Base-by-base conservation (phyloP, 2,113 vertebrate genomes). In the Halichoeres trimaculatus region DNA sequence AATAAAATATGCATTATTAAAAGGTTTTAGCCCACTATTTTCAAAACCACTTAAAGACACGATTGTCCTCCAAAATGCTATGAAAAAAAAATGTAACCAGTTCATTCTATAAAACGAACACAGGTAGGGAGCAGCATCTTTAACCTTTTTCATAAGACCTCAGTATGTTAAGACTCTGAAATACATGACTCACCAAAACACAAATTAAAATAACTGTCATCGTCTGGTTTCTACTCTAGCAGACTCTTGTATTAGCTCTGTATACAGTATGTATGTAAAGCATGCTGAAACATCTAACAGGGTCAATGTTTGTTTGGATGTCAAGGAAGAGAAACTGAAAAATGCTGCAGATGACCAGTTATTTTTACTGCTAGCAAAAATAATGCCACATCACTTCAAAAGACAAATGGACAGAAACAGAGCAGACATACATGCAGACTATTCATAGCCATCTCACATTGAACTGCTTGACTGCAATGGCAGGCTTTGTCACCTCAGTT, bases 381-480 rank as follows among this genome's bases (percentile, higher is more conserved):
- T 62, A 8, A 52, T 64, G 35, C 60, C 61, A 53, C 41, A 23
- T 56, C 30, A 48, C 45, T 70, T 50, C 56, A 34, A 74, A 51
- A 59, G 61, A 69, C 55, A 84, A 81, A 81, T 23, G 51, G 64
- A 73, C 60, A 74, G 70, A 69, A 63, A n/a, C 38, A 26, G n/a
- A 64, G 24, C 76, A 72, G 64, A 78, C 47, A 59, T 53, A 61
- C 73, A 68, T 68, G 57, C 53, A 60, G 34, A 79, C 80, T 75
- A 79, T 86, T 88, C 78, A 77, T 79, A 85, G 74, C 71, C 23
- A 66, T 72, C 62, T 81, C 63, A 79, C 74, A 74, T 72, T 71
- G 61, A 80, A 78, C 77, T 74, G 74, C 86, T 86, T 83, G 79
- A 86, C 85, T 85, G 78, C 40, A 36, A 69, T 59, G 55, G 66